Evolutionary conservation across 2,113 vertebrate species (phyloP).

Genomic region (Hippocampus abdominalis): DNA sequence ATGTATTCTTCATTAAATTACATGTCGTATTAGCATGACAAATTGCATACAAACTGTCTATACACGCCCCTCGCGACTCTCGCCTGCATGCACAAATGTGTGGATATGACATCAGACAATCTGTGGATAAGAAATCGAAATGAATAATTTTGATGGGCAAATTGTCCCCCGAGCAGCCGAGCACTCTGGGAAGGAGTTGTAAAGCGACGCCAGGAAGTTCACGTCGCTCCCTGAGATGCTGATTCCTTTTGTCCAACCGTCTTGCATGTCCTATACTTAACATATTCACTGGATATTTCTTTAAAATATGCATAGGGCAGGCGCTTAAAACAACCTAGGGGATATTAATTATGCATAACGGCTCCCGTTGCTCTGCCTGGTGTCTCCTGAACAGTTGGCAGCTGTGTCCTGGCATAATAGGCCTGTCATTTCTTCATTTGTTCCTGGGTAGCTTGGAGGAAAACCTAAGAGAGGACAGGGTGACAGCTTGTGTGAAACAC

Average conservation of each 20-base stretch:
- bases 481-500: slow-evolving; percentile 34
- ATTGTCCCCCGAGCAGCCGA: slow-evolving; percentile 52
- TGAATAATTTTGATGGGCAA: slow-evolving; percentile 39
- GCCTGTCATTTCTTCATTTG: slow-evolving; percentile 33
- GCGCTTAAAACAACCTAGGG: slow-evolving; percentile 61
- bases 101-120: slow-evolving; percentile 16
- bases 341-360: slow-evolving; percentile 67
- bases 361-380: slow-evolving; percentile 49
- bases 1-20: not conserved
- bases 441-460: slow-evolving; percentile 12
- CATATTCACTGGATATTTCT: slow-evolving; percentile 66
- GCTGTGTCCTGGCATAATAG: slow-evolving; percentile 37
- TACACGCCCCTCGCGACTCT: slow-evolving; percentile 20
- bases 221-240: slow-evolving; percentile 50
- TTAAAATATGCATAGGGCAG: slow-evolving; percentile 67
- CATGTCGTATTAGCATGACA: slow-evolving; percentile 6
- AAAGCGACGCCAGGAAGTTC: slow-evolving; percentile 37
- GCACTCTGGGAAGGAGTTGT: slow-evolving; percentile 31
- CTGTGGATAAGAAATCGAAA: slow-evolving; percentile 37
- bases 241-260: slow-evolving; percentile 55
- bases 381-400: slow-evolving; percentile 56
- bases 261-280: slow-evolving; percentile 60
- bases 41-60: slow-evolving; percentile 11
- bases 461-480: slow-evolving; percentile 9
- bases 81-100: slow-evolving; percentile 20